Evolutionary conservation across 2,113 vertebrate species (phyloP), one percentile per base, ranked within the genome.

Genomic region (Eira barbara): DNA sequence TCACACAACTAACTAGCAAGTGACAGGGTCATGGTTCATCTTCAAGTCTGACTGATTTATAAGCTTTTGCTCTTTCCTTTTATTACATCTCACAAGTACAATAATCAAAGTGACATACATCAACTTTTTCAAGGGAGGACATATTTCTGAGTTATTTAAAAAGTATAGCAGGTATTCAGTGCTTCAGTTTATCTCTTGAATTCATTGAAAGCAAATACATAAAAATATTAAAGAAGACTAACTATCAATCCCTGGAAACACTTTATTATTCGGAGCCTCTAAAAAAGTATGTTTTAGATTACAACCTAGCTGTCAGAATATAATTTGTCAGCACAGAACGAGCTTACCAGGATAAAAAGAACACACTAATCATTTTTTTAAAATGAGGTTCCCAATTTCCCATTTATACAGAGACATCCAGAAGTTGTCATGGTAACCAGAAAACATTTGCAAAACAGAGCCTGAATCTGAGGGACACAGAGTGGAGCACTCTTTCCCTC

Each of bases 381-480:
- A 25, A 95, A 82, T 3, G 13, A 97, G 49, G 63, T 98, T 97
- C 87, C 96, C 74, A 93, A 89, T 97, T 98, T 98, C 96, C 92
- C 89, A 97, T 96, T 98, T 96, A 96, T 81, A 95, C 83, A 89
- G 89, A 97, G 80, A 97, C 87, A 89, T 92, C 93, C 95, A 96
- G 91, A 95, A 93, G 97, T 97, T 97, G 73, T 86, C 81, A 31
- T 97, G 67, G 98, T 85, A 98, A 98, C 97, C 57, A 94, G 87
- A 96, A 98, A 98, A 98, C 97, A 98, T 97, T 97, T 98, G 93
- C 97, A 96, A 98, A 98, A 98, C 97, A 98, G 95, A 98, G 96
- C 89, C 93, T 89, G 49, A 90, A 61, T 96, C 81, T 93, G 65
- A 95, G 63, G 83, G 92, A 88, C 94, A 94, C 67, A 57, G 92